phyloP scores from a whole-genome alignment of 2,888 invertebrate genomes.

The Cheilosia variabilis region DNA sequence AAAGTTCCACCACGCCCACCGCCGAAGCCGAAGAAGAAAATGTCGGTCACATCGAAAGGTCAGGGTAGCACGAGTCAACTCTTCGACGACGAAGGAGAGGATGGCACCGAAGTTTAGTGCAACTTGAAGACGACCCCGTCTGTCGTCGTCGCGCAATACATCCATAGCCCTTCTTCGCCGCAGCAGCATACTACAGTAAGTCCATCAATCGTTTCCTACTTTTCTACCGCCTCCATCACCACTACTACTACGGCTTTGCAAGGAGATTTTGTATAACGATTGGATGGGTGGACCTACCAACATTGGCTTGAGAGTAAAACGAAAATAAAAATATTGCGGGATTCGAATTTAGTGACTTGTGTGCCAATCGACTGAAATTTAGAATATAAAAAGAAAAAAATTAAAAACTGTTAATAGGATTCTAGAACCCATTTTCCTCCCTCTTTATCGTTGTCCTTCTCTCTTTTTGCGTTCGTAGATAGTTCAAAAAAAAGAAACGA shows the following conservation, averaged over 20 bases:
- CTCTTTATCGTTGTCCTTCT: constrained; percentile 12
- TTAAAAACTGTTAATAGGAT: constrained; percentile 57
- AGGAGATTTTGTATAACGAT: constrained; percentile 66
- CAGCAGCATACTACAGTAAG: constrained; percentile 62
- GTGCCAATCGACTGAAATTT: constrained; percentile 83
- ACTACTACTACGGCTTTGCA: constrained; percentile 47
- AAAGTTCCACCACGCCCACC: constrained; percentile 94
- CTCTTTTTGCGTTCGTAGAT: constrained; percentile 38
- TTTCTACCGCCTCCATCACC: constrained; percentile 64
- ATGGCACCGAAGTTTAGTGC: constrained; percentile 93
- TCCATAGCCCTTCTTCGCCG: constrained; percentile 64
- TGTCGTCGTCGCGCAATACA: constrained; percentile 55
- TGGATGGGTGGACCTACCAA: constrained; percentile 41
- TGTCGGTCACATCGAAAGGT: constrained; percentile 84
- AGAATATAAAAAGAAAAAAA: constrained; percentile 51
- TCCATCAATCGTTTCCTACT: constrained; percentile 71
- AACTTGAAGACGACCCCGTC: constrained; percentile 32
- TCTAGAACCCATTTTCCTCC: constrained; percentile 43
- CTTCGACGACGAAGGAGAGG: constrained; percentile 94
- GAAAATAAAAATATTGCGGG: constrained; percentile 49
- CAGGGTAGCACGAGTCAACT: constrained; percentile 88
- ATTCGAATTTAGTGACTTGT: constrained; percentile 81
- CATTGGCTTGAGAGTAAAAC: constrained; percentile 45
- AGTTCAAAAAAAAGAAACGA: constrained; percentile 20
- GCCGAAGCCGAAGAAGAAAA: constrained; percentile 92